Base-by-base conservation (phyloP, 2,113 vertebrate species). In the Athene noctua region DNA sequence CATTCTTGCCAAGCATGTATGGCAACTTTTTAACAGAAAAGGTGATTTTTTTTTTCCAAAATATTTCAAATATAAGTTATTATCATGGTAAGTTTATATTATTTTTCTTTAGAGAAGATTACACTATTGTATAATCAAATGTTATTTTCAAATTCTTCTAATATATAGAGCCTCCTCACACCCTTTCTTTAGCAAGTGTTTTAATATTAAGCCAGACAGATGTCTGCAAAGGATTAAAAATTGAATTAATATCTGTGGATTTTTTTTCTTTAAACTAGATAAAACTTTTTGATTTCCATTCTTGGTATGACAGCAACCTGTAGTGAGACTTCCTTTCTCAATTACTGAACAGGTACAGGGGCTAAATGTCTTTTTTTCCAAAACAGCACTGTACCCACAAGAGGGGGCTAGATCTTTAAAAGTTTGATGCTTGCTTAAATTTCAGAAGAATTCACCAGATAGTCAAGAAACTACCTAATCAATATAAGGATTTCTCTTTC, bases 401-500 rank as follows among this genome's bases (percentile, higher is more conserved):
- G 75, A 92, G 59, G 63, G 54, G 59, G 51, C n/a, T 80, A 66
- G 63, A 70, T 80, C 38, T 88, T 86, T 42, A 85, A n/a, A 77
- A 86, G 59, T 55, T 38, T 36, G 27, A 47, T 91, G 57, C 57
- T 90, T 87, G 54, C 59, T 86, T 92, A 40, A 59, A 75, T 86
- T 86, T 89, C 54, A 58, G 65, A 80, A 85, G 79, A 86, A 78
- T 54, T 55, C 1, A 0, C 42, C 59, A 58, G 40, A 52, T 27
- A 84, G 15, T 90, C 44, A 78, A 92, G 77, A 84, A 87, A 84
- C n/a, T 27, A 75, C 10, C 52, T 89, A 93, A 93, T 84, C 74
- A 79, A 36, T 70, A 9, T 61, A 85, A 94, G 78, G 70, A 92
- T 57, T 95, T 94, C 80, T 96, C 87, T 95, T 92, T 95, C 95